Conservation (phyloP, 2,113 vertebrate genomes). For the Spheniscus mendiculus region DNA sequence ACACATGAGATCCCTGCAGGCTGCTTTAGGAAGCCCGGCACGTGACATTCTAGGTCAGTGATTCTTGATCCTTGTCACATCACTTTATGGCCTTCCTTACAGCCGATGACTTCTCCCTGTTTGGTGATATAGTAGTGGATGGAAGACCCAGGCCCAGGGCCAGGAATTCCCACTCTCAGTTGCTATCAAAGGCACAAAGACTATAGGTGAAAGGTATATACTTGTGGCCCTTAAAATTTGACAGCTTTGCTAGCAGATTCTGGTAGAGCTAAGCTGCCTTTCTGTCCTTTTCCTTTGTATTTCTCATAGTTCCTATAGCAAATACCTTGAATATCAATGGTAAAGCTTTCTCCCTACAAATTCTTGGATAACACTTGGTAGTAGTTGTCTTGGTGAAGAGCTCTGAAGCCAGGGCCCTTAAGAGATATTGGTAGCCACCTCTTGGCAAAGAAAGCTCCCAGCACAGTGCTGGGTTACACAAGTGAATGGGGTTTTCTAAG, state of each 20-base stretch:
- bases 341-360: neutral
- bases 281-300: neutral
- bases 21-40: neutral
- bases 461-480: neutral
- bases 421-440: neutral
- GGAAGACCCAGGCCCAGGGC: neutral
- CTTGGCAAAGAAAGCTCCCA: neutral
- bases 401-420: neutral
- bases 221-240: neutral
- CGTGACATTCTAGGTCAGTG: neutral
- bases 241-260: neutral
- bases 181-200: neutral
- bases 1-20: neutral
- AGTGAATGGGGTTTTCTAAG: neutral
- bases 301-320: neutral
- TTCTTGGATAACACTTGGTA: neutral
- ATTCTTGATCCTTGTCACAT: neutral
- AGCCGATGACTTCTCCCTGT: neutral
- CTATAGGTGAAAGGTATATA: fast-evolving
- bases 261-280: neutral
- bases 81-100: neutral
- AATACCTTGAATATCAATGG: neutral
- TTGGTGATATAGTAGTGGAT: neutral
- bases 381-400: neutral
- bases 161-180: neutral